Evolutionary conservation across 2,113 vertebrate genomes (phyloP).

Genomic region (Oceanites oceanicus): DNA sequence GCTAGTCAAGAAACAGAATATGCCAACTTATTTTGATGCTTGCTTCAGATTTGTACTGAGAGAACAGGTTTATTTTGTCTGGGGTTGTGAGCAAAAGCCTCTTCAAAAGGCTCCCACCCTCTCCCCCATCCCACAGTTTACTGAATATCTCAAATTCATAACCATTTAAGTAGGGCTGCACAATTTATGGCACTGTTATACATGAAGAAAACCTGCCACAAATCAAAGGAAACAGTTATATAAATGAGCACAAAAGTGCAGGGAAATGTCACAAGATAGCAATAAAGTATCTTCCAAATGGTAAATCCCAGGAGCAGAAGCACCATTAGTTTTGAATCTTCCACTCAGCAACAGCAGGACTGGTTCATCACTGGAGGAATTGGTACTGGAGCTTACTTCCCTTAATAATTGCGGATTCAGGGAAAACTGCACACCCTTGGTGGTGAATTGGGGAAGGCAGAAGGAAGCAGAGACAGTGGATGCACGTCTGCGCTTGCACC

Average conservation of each 20-base stretch:
- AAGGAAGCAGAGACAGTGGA: not conserved
- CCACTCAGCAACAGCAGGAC: not conserved
- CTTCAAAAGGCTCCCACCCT: not conserved
- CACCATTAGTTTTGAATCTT: conserved; percentile 3
- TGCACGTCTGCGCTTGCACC: accelerated
- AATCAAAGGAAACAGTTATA: conserved; percentile 51
- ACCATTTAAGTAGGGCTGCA: not conserved
- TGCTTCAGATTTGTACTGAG: not conserved
- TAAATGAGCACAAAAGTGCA: conserved; percentile 45
- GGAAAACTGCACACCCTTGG: not conserved
- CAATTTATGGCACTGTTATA: conserved; percentile 34
- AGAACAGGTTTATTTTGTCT: not conserved
- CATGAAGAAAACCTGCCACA: conserved; percentile 18
- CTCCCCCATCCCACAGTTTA: not conserved
- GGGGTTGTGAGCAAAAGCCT: not conserved
- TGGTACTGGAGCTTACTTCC: not conserved
- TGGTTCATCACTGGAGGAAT: not conserved
- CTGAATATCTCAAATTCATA: not conserved
- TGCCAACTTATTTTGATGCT: not conserved
- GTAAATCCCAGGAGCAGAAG: conserved; percentile 21
- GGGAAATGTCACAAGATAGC: conserved; percentile 35
- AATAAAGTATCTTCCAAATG: conserved; percentile 35
- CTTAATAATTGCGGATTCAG: not conserved
- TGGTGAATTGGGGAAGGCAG: accelerated
- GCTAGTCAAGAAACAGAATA: not conserved